Conservation (phyloP, 2,888 invertebrate species). For the Pseudeuparius sepicola region DNA sequence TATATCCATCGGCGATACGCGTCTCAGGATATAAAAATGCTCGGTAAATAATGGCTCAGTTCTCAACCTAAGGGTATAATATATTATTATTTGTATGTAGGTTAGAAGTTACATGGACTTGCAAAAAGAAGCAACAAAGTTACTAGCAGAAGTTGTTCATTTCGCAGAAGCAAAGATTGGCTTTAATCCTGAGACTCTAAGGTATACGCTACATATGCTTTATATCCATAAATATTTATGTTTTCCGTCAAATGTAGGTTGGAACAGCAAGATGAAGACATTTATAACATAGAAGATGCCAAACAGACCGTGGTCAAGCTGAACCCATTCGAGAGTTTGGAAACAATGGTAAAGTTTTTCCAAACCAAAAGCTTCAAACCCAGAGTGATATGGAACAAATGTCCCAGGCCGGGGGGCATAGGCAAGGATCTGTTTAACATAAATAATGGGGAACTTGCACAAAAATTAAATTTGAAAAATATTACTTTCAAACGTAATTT, state of each 20-base stretch:
- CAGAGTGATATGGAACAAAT: conserved; percentile 46
- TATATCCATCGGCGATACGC: too few species aligned
- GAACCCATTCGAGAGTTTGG: conserved; percentile 44
- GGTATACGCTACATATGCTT: too few species aligned
- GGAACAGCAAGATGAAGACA: conserved; percentile 39
- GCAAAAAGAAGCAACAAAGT: conserved; percentile 47
- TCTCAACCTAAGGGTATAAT: too few species aligned
- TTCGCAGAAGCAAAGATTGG: conserved; percentile 47
- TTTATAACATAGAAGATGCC: conserved; percentile 46
- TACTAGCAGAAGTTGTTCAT: conserved; percentile 47
- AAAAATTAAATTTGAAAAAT: too few species aligned
- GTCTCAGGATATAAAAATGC: too few species aligned
- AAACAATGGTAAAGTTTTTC: conserved; percentile 41
- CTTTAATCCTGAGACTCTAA: conserved; percentile 49
- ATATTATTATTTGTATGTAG: conserved; percentile 35
- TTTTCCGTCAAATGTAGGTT: too few species aligned
- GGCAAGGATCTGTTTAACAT: too few species aligned
- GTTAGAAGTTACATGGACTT: conserved; percentile 47
- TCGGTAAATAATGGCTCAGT: too few species aligned
- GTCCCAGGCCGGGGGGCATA: conserved; percentile 57
- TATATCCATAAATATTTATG: too few species aligned
- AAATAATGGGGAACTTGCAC: too few species aligned
- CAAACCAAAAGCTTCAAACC: conserved; percentile 44
- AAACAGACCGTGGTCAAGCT: too few species aligned
- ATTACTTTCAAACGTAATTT: too few species aligned